Base-by-base conservation (phyloP, 2,113 vertebrate genomes). In the Apus apus region DNA sequence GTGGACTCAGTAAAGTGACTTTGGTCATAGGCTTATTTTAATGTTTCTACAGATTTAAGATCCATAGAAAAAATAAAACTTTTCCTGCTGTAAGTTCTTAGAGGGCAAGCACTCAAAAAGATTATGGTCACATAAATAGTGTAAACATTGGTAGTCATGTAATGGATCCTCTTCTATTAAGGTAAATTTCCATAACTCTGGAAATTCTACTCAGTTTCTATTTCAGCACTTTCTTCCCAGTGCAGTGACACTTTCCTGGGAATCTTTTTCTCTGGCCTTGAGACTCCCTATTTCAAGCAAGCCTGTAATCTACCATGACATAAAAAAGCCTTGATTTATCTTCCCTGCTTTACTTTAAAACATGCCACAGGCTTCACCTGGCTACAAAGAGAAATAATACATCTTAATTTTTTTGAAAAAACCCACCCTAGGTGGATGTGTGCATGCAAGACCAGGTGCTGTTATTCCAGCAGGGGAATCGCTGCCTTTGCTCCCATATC, bases 391-490 rank as follows among this genome's bases (percentile, higher is more conserved):
- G 3, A 75, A 85, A 43, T 29, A 0, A 45, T 3, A 11, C 1
- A 8, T 30, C 30, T 26, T 13, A 20, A 25, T 16, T n/a, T 22
- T 36, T 51, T 21, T 21, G 11, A 23, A 40, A 40, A 25, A 54
- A 56, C 10, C 29, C 53, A 54, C 10, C 32, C 53, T 50, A 23
- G 27, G 6, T 20, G 36, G 43, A 10, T 32, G 25, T 6, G 13
- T 34, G 56, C 25, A 6, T 11, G 14, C 13, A 11, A 18, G n/a
- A 11, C 8, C 15, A 10, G 0, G 0, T 2, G 19, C 1, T 45
- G n/a, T 25, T 25, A 4, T 4, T 34, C 25, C 89, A 19, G 72
- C 67, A 53, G 73, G 4, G 0, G 8, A 3, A 0, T 5, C 71
- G 0, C 0, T n/a, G 75, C 8, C 80, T 68, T 58, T 6, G 62